Conservation (phyloP, 1,140 invertebrate genomes). For the Ylistrum balloti region DNA sequence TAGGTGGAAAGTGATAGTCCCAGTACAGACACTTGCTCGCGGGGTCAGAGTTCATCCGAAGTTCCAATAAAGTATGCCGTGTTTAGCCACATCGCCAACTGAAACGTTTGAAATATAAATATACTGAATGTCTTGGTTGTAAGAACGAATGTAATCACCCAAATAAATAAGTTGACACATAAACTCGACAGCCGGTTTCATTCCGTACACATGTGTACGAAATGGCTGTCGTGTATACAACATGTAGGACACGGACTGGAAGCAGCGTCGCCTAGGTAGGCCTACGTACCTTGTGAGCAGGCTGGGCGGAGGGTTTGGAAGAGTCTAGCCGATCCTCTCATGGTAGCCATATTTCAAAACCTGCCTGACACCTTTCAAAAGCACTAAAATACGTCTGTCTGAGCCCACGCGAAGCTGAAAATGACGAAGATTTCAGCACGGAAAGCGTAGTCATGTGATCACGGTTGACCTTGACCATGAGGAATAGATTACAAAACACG, state of each 20-base stretch:
- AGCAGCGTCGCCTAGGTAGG: not conserved
- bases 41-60: not conserved
- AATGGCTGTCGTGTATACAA: not conserved
- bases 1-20: too few species aligned
- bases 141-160: not conserved
- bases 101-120: not conserved
- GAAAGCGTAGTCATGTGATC: slow-evolving; percentile 13
- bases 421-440: not conserved
- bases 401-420: not conserved
- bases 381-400: not conserved
- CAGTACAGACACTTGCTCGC: too few species aligned
- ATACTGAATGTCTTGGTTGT: not conserved
- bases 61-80: not conserved
- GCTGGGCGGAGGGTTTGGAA: not conserved
- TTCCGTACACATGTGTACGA: not conserved
- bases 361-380: not conserved
- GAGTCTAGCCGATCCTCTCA: slow-evolving; percentile 7
- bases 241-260: not conserved
- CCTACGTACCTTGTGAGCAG: not conserved
- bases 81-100: not conserved
- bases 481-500: too few species aligned
- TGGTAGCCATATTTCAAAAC: not conserved
- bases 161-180: not conserved
- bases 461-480: not conserved
- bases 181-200: not conserved